Evolutionary conservation across 2,113 vertebrate species (phyloP).

Genomic region (Monarcha castaneiventris): DNA sequence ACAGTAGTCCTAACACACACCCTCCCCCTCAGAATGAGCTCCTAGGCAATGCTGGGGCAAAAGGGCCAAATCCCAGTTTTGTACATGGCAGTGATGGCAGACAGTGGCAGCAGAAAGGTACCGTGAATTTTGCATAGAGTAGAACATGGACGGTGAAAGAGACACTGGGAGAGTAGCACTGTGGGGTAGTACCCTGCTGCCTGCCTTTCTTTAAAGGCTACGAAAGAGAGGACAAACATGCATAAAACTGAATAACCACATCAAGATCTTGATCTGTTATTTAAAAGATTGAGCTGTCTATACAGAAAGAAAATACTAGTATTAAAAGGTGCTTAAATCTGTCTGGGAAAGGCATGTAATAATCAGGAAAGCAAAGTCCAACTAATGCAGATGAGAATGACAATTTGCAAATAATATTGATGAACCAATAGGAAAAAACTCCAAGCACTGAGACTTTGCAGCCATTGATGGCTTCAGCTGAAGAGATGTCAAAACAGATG

Average conservation of each 20-base stretch:
- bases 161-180: not conserved
- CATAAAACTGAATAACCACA: not conserved
- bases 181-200: not conserved
- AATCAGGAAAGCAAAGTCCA: not conserved
- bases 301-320: not conserved
- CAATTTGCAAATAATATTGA: not conserved
- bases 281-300: not conserved
- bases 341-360: not conserved
- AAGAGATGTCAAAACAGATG: not conserved
- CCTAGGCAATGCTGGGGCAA: not conserved
- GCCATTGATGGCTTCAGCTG: not conserved
- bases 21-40: not conserved
- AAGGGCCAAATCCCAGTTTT: not conserved
- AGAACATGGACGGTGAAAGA: not conserved
- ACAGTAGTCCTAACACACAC: not conserved
- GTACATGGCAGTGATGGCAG: accelerated
- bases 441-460: not conserved
- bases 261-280: not conserved
- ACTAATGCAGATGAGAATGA: not conserved
- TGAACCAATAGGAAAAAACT: not conserved
- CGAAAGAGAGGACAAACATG: not conserved
- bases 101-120: not conserved
- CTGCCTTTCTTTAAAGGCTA: not conserved
- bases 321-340: not conserved
- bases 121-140: not conserved